These are phyloP conservation scores for Diphyllodes magnificus DNA, from an alignment of 2,113 vertebrate species.

Conservation along the genomic window DNA sequence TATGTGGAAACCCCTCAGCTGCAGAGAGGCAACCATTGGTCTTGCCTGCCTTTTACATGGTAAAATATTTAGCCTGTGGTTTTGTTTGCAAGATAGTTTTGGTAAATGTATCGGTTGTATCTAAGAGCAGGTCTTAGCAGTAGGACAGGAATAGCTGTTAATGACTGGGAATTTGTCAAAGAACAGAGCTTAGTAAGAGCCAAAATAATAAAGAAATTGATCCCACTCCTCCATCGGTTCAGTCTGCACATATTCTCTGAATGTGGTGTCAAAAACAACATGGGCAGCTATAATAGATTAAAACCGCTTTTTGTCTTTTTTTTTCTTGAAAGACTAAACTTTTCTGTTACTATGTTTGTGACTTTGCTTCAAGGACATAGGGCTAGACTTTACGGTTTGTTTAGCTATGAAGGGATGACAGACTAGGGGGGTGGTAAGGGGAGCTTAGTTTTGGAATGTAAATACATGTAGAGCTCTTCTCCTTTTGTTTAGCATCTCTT, in stretches of 20 bases:
- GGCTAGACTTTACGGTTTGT: constrained; percentile 77
- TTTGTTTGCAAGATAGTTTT: not conserved
- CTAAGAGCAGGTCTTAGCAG: not conserved
- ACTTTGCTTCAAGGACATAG: constrained; percentile 58
- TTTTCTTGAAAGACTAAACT: constrained; percentile 14
- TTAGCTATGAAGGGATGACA: constrained; percentile 77
- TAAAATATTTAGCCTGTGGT: not conserved
- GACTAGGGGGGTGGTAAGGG: constrained; percentile 73
- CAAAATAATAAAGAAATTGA: constrained; percentile 33
- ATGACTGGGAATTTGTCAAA: constrained; percentile 1
- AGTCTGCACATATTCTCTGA: not conserved
- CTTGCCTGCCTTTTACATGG: not conserved
- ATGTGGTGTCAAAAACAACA: constrained; percentile 36
- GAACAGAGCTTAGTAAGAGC: not conserved
- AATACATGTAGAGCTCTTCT: constrained; percentile 79
- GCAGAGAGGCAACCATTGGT: not conserved
- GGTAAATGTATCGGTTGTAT: not conserved
- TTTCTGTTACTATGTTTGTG: constrained; percentile 58
- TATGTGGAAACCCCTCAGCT: not conserved
- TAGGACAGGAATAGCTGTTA: not conserved
- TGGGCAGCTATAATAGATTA: constrained; percentile 2
- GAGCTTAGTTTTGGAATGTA: constrained; percentile 83
- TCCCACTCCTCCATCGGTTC: constrained; percentile 3
- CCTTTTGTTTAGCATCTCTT: constrained; percentile 82
- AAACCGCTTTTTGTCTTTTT: constrained; percentile 2